A percentile compares a stretch with the other conserved stretches of the same genome.
phyloP scores from a whole-genome alignment of 2,888 invertebrate species.

The Sarcophaga carnaria region DNA sequence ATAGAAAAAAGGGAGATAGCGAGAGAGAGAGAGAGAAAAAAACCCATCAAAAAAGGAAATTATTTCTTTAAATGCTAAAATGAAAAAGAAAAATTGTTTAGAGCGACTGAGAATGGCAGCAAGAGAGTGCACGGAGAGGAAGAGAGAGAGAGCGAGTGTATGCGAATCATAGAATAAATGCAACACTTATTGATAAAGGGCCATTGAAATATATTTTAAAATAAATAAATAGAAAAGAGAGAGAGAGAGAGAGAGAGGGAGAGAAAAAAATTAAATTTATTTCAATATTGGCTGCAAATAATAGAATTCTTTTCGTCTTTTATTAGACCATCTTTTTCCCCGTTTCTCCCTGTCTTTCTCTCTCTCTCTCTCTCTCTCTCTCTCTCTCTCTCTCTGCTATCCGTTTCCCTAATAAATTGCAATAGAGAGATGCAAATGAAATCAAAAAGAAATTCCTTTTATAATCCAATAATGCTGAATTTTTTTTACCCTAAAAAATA shows the following conservation, averaged over 20 bases:
- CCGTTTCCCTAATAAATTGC: neutral
- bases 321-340: neutral
- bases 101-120: too few species aligned
- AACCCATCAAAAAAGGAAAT: constrained; percentile 12
- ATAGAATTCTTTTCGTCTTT: constrained; percentile 34
- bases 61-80: constrained; percentile 38
- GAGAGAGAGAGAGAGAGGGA: too few species aligned
- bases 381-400: neutral
- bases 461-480: too few species aligned
- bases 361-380: neutral
- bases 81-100: constrained; percentile 16
- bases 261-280: constrained; percentile 29
- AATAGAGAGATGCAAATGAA: neutral
- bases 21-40: neutral
- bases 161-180: constrained; percentile 4
- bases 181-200: constrained; percentile 30
- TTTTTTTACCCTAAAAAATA: too few species aligned
- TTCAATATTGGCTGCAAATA: constrained; percentile 50
- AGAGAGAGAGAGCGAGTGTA: neutral
- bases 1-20: neutral
- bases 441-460: neutral
- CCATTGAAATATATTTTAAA: neutral
- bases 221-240: neutral
- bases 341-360: neutral
- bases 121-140: too few species aligned